Evolutionary conservation across 2,797 vertebrate species (phyloP), one percentile per base, ranked within the genome.

Genomic region (Betta splendens): DNA sequence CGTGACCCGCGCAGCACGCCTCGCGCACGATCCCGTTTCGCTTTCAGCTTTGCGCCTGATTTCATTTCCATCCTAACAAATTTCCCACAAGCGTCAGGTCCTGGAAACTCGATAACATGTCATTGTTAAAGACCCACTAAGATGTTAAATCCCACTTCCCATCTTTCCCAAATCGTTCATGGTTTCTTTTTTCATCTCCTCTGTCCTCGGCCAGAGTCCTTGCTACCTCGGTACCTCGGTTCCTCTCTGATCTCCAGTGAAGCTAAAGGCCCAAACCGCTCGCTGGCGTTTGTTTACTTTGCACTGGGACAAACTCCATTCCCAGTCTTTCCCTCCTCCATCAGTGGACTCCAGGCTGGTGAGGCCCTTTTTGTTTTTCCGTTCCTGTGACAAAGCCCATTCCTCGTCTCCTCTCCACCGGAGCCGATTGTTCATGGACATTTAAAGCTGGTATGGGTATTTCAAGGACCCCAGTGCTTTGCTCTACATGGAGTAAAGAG

Each of bases 21-120:
- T 89, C 72, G 79, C 87, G 90, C 85, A 84, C 79, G 88, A 89
- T 90, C 84, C 68, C 39, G 54, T 90, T 90, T 86, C 89, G 48
- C 69, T 59, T 58, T 84, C 81, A 80, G 79, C 80, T 79, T 32
- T 32, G 68, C 40, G 54, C 75, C 61, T 87, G 86, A 91, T 86
- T 87, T 64, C 42, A 84, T 89, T 89, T 88, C 88, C 89, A 89
- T 86, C 49, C 80, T 62, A 64, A 76, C 74, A 73, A 77, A 77
- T 77, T 77, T 83, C 85, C 85, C 80, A 75, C 80, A 79, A 73
- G 72, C 63, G 31, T 85, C 76, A 71, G 61, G 76, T 66, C 69
- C 80, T 50, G 80, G 82, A 87, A 87, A 86, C 56, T 39, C 7
- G 25, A 86, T 72, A 74, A 69, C 57, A 46, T 66, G 26, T 86